Evolutionary conservation across 2,888 invertebrate genomes (phyloP).

Genomic region (Harpalus rubripes): DNA sequence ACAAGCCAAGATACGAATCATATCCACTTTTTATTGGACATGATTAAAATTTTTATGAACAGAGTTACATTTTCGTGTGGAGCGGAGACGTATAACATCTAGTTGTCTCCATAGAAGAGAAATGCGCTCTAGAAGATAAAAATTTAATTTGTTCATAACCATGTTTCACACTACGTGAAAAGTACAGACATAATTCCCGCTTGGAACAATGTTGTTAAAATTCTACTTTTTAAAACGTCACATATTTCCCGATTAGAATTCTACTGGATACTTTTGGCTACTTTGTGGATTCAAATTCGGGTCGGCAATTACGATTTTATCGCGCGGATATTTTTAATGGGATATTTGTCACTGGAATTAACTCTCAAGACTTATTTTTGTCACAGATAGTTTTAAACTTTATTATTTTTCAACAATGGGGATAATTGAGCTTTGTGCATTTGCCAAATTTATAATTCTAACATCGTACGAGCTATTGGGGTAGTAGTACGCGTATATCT

Average conservation of each 20-base stretch:
- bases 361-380: not conserved
- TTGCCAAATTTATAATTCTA: not conserved
- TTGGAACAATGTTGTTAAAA: constrained; percentile 49
- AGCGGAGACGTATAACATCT: constrained; percentile 27
- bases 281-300: constrained; percentile 21
- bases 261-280: constrained; percentile 16
- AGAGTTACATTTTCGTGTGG: constrained; percentile 13
- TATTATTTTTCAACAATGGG: not conserved
- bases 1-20: constrained; percentile 7
- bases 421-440: not conserved
- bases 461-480: not conserved
- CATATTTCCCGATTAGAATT: constrained; percentile 27
- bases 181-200: constrained; percentile 34
- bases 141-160: constrained; percentile 52
- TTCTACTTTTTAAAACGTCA: constrained; percentile 43
- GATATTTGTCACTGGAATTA: constrained; percentile 17
- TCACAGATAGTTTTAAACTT: not conserved
- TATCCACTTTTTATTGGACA: constrained; percentile 38
- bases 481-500: not conserved
- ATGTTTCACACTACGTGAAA: constrained; percentile 41
- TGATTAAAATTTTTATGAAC: constrained; percentile 39
- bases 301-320: constrained; percentile 40
- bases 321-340: constrained; percentile 20
- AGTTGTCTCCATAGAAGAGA: constrained; percentile 13
- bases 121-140: constrained; percentile 43